phyloP scores from a whole-genome alignment of 1,140 invertebrate genomes.

The Solenopsis invicta region DNA sequence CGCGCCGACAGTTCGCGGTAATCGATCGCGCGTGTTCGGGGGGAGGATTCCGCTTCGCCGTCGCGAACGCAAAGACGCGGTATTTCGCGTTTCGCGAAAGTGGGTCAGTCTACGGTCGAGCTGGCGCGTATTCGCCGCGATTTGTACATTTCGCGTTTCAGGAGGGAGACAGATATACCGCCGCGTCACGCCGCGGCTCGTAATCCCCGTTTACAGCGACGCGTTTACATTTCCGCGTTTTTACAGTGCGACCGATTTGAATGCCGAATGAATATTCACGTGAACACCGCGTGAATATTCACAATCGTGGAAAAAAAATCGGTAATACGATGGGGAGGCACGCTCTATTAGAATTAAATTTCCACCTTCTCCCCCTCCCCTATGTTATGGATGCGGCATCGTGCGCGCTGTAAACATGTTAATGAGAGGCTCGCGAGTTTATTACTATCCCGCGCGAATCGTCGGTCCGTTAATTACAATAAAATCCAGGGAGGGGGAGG shows the following conservation, averaged over 20 bases:
- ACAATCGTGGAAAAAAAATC: slow-evolving; percentile 23
- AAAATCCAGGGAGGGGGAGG: not conserved
- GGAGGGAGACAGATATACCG: not conserved
- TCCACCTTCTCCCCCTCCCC: not conserved
- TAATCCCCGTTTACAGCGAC: slow-evolving; percentile 49
- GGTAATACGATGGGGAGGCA: slow-evolving; percentile 24
- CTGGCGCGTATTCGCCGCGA: slow-evolving; percentile 2
- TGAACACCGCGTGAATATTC: slow-evolving; percentile 28
- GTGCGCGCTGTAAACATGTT: slow-evolving; percentile 2
- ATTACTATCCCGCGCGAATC: slow-evolving; percentile 26
- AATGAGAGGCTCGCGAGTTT: slow-evolving; percentile 18
- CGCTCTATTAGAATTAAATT: slow-evolving; percentile 34
- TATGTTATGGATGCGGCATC: not conserved
- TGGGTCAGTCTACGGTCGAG: slow-evolving; percentile 33
- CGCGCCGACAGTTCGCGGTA: slow-evolving; percentile 25
- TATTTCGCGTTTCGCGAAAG: slow-evolving; percentile 41
- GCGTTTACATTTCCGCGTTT: slow-evolving; percentile 57
- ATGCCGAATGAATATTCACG: slow-evolving; percentile 50
- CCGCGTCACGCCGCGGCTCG: too few relatives aligned
- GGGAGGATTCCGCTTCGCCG: slow-evolving; percentile 1
- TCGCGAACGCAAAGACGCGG: slow-evolving; percentile 8
- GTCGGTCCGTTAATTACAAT: slow-evolving; percentile 9
- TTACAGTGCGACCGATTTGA: slow-evolving; percentile 21
- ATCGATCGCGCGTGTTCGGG: slow-evolving; percentile 32
- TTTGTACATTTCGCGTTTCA: slow-evolving; percentile 41